Base-by-base conservation (phyloP, 1,140 invertebrate species). In the Pachyrhynchus sulphureomaculatus region DNA sequence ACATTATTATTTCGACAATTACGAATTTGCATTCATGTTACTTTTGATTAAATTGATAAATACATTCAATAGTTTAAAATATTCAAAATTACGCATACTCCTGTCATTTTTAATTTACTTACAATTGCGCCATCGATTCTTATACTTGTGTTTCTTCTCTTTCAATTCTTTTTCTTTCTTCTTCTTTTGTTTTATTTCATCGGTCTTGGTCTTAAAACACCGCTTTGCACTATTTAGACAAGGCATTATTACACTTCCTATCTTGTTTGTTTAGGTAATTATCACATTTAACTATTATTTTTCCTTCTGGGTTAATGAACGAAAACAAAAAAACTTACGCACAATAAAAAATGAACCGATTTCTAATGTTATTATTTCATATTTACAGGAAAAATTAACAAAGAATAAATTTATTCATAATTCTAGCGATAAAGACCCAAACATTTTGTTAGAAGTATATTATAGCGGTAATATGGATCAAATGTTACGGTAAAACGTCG, bases 391-490 rank as follows among this genome's bases (percentile, higher is more conserved):
- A 54, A n/a, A 36, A 52, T 37, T 52, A 36, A 52, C 49, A 29
- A 10, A 45, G 8, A 12, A 41, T 12, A 32, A 29, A 29, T 29
- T 48, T 23, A 39, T 24, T 39, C 39, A 13, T 60, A 42, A 52
- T 26, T 10, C 17, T 41, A 17, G 52, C 61, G 34, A 34, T 21
- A 58, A 48, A 49, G 44, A 58, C 36, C n/a, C 52, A 51, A 53
- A 61, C 36, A 41, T 63, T 56, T 63, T 63, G 15, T 41, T 33
- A 41, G 49, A 34, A 54, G 33, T 41, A 39, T 37, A 49, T 10
- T 20, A 34, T 57, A 59, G 48, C 55, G 47, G 62, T 64, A 64
- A 64, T 59, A 29, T 64, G 36, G 62, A 64, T 55, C 62, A 64
- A 45, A 64, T 18, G 33, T 54, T 44, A 57, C 55, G 49, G 55